Percentiles rank a stretch among this genome's conserved stretches.
These are phyloP conservation scores for Scleropages formosus DNA, from an alignment of 2,797 vertebrate genomes.

Conservation along the genomic window DNA sequence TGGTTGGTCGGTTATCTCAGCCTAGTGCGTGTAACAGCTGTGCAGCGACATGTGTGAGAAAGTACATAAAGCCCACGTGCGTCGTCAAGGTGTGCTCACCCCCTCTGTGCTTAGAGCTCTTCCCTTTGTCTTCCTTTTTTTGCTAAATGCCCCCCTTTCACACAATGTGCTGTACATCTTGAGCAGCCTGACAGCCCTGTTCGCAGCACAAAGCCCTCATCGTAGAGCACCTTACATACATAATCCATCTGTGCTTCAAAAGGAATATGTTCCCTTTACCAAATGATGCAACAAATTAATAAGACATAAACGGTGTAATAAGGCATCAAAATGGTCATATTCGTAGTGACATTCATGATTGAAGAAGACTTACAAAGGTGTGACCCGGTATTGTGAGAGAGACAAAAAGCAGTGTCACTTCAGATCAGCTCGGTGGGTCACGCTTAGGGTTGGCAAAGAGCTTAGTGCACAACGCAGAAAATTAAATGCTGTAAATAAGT, in stretches of 20 bases:
- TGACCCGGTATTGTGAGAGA: too few relatives aligned
- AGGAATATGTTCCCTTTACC: neutral
- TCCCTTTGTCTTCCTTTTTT: neutral
- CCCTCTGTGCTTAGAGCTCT: neutral
- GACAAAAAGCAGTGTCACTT: too few relatives aligned
- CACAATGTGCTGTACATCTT: neutral
- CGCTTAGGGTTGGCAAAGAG: too few relatives aligned
- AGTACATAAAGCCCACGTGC: neutral
- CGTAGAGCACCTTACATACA: neutral
- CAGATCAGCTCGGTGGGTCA: too few relatives aligned
- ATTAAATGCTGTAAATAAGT: too few relatives aligned
- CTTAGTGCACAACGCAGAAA: too few relatives aligned
- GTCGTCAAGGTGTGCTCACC: neutral
- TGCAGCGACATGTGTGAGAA: constrained; percentile 10
- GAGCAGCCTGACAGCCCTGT: neutral
- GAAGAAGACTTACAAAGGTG: too few relatives aligned
- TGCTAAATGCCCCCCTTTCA: neutral
- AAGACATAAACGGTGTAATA: neutral
- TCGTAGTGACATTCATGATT: too few relatives aligned
- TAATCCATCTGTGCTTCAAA: too few relatives aligned
- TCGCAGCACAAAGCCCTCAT: neutral
- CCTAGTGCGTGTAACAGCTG: neutral
- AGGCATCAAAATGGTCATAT: too few relatives aligned
- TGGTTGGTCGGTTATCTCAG: too few relatives aligned
- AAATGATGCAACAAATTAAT: neutral